Conservation (phyloP, 2,888 invertebrate species). For the Agrochola circellaris region DNA sequence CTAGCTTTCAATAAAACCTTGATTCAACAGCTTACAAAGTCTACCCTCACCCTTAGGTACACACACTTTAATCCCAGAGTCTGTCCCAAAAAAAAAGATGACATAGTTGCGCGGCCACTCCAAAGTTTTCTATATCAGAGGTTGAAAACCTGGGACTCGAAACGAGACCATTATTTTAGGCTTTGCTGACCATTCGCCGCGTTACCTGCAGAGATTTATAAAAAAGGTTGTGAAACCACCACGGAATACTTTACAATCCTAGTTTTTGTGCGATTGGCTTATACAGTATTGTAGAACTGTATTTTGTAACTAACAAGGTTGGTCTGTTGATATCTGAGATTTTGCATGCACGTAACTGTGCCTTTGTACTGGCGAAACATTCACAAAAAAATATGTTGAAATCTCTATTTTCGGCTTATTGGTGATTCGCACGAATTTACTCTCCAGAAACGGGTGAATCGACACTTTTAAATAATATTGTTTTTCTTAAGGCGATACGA, state of each 20-base stretch:
- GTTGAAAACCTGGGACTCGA: slow-evolving; percentile 50
- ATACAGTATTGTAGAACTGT: not conserved
- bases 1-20: slow-evolving; percentile 2
- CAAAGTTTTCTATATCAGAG: slow-evolving; percentile 58
- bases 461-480: too few relatives aligned
- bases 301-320: slow-evolving; percentile 16
- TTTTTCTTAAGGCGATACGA: too few relatives aligned
- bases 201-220: slow-evolving; percentile 69
- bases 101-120: slow-evolving; percentile 51
- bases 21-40: slow-evolving; percentile 16
- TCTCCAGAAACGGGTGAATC: too few relatives aligned
- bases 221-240: slow-evolving; percentile 54
- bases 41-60: too few relatives aligned
- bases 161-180: slow-evolving; percentile 81
- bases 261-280: slow-evolving; percentile 44
- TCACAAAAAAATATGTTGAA: too few relatives aligned
- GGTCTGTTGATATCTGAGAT: not conserved
- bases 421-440: too few relatives aligned
- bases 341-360: not conserved
- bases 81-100: slow-evolving; percentile 8
- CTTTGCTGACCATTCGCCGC: slow-evolving; percentile 81
- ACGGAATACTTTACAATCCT: slow-evolving; percentile 45
- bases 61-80: slow-evolving; percentile 13
- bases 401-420: too few relatives aligned
- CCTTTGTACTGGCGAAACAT: too few relatives aligned